Base-by-base conservation (phyloP, 2,888 invertebrate species). In the Drosophila mulleri region DNA sequence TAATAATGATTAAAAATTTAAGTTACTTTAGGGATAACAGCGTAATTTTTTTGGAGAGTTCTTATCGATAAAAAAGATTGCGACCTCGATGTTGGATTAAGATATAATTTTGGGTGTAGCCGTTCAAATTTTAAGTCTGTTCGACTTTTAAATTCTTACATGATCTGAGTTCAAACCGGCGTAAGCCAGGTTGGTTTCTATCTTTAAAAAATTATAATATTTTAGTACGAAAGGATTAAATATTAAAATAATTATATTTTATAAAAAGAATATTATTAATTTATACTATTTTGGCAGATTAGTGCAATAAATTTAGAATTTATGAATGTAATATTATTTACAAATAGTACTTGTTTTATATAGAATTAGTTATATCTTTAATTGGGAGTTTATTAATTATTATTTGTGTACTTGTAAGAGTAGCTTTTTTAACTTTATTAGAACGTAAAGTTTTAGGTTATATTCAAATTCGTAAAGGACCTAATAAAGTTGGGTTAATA, bases 111-210 rank as follows among this genome's bases (percentile, higher is more conserved):
- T 52, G 26, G 47, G 47, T 47, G 26, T 29, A 96, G 95, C 93
- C 93, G 94, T 94, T 95, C 94, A 94, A 94, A 93, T 84, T 83
- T 86, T 76, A 94, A 94, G 95, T 95, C 95, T 96, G 96, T 96
- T 96, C 96, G 95, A 96, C 95, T 94, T 94, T 96, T 96, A 94
- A 95, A 95, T 94, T 94, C 20, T 96, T 96, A 96, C 96, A 96
- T 96, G 96, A 96, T 96, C 95, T 96, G 96, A 96, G 96, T 96
- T 96, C 95, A 96, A 94, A 96, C 95, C 96, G 96, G 95, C 42
- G 42, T 42, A 42, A 44, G 42, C 18, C 42, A 44, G 42, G 42
- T 44, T 44, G 44, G 44, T 44, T 96, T 96, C 95, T 96, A 96
- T 96, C 95, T 95, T 95, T 94, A 94, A 93, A 92, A 75, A 91